phyloP scores from a whole-genome alignment of 2,888 invertebrate species.

The Doris montereyensis region DNA sequence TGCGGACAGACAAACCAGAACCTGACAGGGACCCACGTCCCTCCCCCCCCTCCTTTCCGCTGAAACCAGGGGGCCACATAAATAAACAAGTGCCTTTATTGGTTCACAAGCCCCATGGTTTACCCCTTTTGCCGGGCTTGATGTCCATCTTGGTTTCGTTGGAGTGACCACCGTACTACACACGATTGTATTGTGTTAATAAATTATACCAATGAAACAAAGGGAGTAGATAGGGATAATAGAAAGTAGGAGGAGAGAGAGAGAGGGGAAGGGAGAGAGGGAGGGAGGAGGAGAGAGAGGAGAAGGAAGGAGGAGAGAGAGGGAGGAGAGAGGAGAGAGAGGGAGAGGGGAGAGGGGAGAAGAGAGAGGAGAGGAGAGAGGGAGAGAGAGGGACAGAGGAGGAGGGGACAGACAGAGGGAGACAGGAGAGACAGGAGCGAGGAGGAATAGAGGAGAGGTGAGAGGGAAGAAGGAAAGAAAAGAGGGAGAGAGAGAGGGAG shows the following conservation, averaged over 20 bases:
- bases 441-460: background rate
- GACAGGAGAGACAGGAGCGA: constrained; percentile 3
- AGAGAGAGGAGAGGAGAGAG: background rate
- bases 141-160: no score
- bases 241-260: constrained; percentile 11
- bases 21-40: no score
- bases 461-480: background rate
- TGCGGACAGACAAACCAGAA: no score
- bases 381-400: constrained; percentile 23
- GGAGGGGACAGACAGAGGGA: background rate
- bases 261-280: background rate
- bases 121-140: no score
- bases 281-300: background rate
- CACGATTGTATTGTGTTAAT: no score
- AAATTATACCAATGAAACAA: no score
- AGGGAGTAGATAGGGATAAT: constrained; percentile 3
- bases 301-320: background rate
- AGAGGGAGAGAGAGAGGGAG: background rate
- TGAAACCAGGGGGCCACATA: no score
- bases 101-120: no score
- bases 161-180: no score
- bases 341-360: background rate
- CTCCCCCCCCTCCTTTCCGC: no score
- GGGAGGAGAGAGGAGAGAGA: background rate
- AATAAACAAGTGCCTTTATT: no score